These are phyloP conservation scores for Drosophila falleni DNA, from an alignment of 2,888 invertebrate genomes.

Conservation along the genomic window DNA sequence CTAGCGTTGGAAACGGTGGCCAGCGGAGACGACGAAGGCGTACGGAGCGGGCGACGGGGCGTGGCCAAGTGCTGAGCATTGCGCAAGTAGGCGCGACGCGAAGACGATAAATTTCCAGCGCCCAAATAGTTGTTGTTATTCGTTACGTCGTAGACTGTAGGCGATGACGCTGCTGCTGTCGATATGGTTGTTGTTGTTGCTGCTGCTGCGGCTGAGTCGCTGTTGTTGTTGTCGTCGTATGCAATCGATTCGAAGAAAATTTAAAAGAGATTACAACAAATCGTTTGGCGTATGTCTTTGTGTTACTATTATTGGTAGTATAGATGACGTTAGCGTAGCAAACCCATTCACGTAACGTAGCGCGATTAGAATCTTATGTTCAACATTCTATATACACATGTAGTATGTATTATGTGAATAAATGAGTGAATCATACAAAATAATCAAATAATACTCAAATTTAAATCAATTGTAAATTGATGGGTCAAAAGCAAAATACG, in stretches of 20 bases:
- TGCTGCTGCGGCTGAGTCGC: conserved; percentile 44
- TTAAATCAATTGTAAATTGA: conserved; percentile 15
- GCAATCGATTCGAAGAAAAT: conserved; percentile 75
- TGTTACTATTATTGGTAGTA: conserved; percentile 23
- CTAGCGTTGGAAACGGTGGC: conserved; percentile 76
- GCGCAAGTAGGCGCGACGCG: conserved; percentile 79
- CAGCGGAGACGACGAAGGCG: conserved; percentile 85
- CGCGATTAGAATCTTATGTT: conserved; percentile 24
- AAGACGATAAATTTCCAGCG: conserved; percentile 49
- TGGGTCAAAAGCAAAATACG: conserved; percentile 21
- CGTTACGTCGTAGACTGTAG: conserved; percentile 53
- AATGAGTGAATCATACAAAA: conserved; percentile 2
- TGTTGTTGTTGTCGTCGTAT: conserved; percentile 60
- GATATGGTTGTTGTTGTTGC: conserved; percentile 43
- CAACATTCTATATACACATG: neutral
- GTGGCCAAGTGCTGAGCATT: conserved; percentile 73
- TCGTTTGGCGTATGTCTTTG: conserved; percentile 31
- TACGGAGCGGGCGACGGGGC: conserved; percentile 84
- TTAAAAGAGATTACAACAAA: conserved; percentile 73
- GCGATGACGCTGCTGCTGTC: conserved; percentile 29
- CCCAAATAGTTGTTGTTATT: conserved; percentile 65
- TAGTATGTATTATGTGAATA: conserved; percentile 4
- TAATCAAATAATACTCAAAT: conserved; percentile 17
- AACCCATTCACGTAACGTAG: conserved; percentile 42
- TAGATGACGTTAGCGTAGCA: conserved; percentile 34